Evolutionary conservation across 2,888 invertebrate species (phyloP), one percentile per base, ranked within the genome.

Genomic region (Incurvaria masculella): DNA sequence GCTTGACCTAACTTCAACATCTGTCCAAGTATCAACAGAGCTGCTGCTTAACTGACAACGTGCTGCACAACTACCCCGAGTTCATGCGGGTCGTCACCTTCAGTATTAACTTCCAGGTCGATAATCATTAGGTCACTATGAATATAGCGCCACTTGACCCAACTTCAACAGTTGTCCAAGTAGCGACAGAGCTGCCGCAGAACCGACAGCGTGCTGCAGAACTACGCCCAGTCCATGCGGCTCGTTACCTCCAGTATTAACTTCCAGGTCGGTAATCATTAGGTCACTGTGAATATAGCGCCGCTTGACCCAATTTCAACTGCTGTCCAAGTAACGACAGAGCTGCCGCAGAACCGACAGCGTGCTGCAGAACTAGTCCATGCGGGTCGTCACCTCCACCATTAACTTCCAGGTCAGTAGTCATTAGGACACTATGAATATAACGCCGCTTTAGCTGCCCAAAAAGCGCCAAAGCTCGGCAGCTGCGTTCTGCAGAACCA

Each of bases 191-290:
- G 79, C 63, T 85, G 84, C 59, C 75, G 85, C 61, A 81, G 82
- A 57, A 85, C 85, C 6, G 86, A 86, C 65, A 82, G 82, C 14
- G 81, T 85, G 57, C 69, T 87, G 50, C 73, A 85, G 56, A 85
- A 85, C 71, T 87, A 86, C 61, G 85, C 85, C 0, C 85, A 85
- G 57, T 86, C 84, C 53, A 82, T 86, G 78, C 79, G 85, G 59
- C 82, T 84, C 52, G 82, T 86, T 52, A 84, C 85, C 4, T 82
- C 83, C 23, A 84, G 85, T 39, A 84, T 86, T 56, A 85, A 82
- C 64, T 84, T 83, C 62, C 86, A 87, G 81, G 86, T 85, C 54
- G 65, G 65, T 58, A 21, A 4, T 16, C 44, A 23, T 26, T 23
- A n/a, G n/a, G n/a, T n/a, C n/a, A n/a, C n/a, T n/a, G n/a, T n/a